A percentile compares a stretch with the other conserved stretches of the same genome.
Conservation (phyloP, 2,888 invertebrate genomes). For the Diploptera punctata region DNA sequence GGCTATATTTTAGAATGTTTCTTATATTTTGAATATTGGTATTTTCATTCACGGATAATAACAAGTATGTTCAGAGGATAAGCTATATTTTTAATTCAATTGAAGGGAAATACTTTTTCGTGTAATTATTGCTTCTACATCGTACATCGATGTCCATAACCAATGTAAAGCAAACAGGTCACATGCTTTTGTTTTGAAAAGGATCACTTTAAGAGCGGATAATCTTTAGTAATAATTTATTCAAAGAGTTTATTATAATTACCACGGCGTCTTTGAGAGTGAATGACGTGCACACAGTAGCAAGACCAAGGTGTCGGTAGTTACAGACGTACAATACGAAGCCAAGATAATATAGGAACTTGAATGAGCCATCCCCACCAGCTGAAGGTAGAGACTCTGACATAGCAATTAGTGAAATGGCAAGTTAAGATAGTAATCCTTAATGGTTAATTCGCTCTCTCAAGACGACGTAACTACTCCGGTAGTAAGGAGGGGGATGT, state of each 20-base stretch:
- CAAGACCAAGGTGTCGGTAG: slow-evolving; percentile 1
- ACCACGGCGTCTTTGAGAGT: not conserved
- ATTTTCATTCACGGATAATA: too few species aligned
- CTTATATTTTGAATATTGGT: too few species aligned
- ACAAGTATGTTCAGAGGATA: too few species aligned
- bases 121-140: too few species aligned
- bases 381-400: not conserved
- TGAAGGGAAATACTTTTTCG: too few species aligned
- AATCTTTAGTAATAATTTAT: too few species aligned
- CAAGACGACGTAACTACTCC: slow-evolving; percentile 18
- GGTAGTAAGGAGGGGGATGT: not conserved
- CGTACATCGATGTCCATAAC: too few species aligned
- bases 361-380: not conserved
- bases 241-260: not conserved
- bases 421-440: slow-evolving; percentile 49
- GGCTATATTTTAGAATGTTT: too few species aligned
- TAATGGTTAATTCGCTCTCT: slow-evolving; percentile 46
- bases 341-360: not conserved
- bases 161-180: too few species aligned
- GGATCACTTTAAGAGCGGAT: too few species aligned
- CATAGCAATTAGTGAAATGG: slow-evolving; percentile 49
- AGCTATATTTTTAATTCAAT: too few species aligned
- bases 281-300: not conserved
- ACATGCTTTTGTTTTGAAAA: too few species aligned
- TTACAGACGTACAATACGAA: not conserved